Percentiles rank a stretch among this genome's conserved stretches.
phyloP scores from a whole-genome alignment of 1,140 invertebrate species.

The Hypsibius dujardini region DNA sequence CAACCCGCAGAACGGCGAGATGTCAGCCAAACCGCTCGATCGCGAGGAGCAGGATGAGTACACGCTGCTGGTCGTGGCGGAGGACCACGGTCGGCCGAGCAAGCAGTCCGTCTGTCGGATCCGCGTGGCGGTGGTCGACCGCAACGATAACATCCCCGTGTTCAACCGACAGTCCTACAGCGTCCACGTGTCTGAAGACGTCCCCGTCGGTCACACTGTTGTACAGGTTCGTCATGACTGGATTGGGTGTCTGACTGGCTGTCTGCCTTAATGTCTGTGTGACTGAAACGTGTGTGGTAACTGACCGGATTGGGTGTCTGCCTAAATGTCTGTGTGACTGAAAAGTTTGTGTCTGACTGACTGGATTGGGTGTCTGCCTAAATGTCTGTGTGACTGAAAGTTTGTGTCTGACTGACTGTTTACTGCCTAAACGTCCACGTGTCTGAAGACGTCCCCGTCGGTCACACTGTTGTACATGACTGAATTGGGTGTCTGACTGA shows the following conservation, averaged over 20 bases:
- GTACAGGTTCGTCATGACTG: too few relatives aligned
- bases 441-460: slow-evolving; percentile 50
- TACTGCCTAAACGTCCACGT: slow-evolving; percentile 54
- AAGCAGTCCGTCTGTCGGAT: slow-evolving; percentile 53
- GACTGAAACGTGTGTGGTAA: too few relatives aligned
- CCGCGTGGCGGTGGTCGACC: slow-evolving; percentile 48
- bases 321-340: too few relatives aligned
- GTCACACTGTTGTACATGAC: slow-evolving; percentile 43
- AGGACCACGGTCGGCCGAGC: slow-evolving; percentile 52
- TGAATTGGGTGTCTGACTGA: too few relatives aligned
- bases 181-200: slow-evolving; percentile 59
- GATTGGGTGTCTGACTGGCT: too few relatives aligned
- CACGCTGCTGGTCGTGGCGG: slow-evolving; percentile 58
- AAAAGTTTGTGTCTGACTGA: too few relatives aligned
- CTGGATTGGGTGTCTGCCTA: too few relatives aligned
- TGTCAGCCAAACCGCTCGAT: slow-evolving; percentile 49
- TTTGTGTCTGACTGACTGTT: too few relatives aligned
- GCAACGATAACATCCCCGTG: slow-evolving; percentile 55
- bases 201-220: slow-evolving; percentile 40
- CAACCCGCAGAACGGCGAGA: slow-evolving; percentile 25
- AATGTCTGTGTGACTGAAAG: too few relatives aligned
- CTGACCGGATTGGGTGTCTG: too few relatives aligned
- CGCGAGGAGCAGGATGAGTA: slow-evolving; percentile 70
- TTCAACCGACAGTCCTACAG: slow-evolving; percentile 56
- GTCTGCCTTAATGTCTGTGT: too few relatives aligned